phyloP scores from a whole-genome alignment of 2,113 vertebrate species.

The Harpagus bidentatus region DNA sequence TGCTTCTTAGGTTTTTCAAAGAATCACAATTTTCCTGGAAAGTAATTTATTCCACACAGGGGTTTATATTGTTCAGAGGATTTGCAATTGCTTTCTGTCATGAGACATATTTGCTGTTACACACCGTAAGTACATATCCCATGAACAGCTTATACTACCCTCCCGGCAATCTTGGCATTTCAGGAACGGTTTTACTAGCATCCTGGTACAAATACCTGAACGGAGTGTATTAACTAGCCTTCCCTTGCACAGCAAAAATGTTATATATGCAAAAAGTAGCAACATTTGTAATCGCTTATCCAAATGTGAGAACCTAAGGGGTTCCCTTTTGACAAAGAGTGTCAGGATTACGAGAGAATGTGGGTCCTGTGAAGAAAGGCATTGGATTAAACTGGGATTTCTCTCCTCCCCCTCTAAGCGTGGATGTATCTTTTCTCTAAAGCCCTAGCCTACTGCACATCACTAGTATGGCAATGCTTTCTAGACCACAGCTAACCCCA shows the following conservation, averaged over 20 bases:
- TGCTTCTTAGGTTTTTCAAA: neutral
- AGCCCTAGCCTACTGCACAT: rapidly evolving
- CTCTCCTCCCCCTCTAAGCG: neutral
- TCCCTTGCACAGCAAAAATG: neutral
- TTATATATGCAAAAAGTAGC: neutral
- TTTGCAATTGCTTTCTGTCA: neutral
- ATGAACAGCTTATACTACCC: neutral
- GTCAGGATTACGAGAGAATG: neutral
- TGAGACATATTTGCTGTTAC: neutral
- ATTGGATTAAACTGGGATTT: neutral
- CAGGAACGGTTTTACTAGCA: neutral
- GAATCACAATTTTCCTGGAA: neutral
- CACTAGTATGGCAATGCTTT: neutral
- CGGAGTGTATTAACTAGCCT: neutral
- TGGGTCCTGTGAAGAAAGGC: neutral
- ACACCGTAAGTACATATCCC: neutral
- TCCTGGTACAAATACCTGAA: neutral
- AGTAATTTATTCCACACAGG: neutral
- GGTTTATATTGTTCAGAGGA: neutral
- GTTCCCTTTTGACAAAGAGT: neutral
- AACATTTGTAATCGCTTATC: neutral
- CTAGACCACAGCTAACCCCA: neutral
- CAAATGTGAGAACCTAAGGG: neutral
- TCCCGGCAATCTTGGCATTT: neutral
- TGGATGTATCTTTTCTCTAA: neutral